Conservation (phyloP, 2,113 vertebrate genomes). For the Thamnophis sirtalis region DNA sequence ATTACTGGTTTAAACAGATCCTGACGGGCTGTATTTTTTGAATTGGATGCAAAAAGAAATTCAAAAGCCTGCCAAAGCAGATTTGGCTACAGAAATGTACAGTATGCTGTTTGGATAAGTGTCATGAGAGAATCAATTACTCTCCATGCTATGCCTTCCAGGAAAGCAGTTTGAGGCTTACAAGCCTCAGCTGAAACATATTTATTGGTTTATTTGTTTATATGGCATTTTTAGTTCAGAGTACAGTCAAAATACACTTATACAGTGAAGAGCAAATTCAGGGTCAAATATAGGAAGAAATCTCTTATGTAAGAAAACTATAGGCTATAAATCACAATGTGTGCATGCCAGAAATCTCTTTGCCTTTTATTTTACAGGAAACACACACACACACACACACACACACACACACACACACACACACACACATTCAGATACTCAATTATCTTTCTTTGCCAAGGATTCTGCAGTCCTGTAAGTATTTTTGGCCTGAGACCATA, state of each 20-base stretch:
- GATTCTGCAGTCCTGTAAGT: background rate
- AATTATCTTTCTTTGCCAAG: background rate
- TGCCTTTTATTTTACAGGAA: background rate
- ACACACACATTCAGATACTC: background rate
- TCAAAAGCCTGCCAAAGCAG: background rate
- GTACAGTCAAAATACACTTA: background rate
- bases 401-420: background rate
- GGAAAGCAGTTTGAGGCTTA: background rate
- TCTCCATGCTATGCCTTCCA: background rate
- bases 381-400: background rate
- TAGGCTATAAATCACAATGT: background rate
- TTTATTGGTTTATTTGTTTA: background rate
- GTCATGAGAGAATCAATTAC: background rate
- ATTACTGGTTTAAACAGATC: background rate
- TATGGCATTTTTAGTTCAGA: background rate
- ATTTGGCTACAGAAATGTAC: background rate
- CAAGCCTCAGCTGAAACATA: background rate
- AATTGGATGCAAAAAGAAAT: background rate
- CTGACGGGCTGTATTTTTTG: background rate
- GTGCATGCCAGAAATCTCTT: background rate
- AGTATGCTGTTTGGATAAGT: background rate
- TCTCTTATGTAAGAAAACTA: background rate
- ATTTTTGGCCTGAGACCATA: constrained; percentile 27
- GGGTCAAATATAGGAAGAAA: background rate
- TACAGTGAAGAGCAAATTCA: background rate